Conservation (phyloP, 2,888 invertebrate species). For the Slavum lentiscoides region DNA sequence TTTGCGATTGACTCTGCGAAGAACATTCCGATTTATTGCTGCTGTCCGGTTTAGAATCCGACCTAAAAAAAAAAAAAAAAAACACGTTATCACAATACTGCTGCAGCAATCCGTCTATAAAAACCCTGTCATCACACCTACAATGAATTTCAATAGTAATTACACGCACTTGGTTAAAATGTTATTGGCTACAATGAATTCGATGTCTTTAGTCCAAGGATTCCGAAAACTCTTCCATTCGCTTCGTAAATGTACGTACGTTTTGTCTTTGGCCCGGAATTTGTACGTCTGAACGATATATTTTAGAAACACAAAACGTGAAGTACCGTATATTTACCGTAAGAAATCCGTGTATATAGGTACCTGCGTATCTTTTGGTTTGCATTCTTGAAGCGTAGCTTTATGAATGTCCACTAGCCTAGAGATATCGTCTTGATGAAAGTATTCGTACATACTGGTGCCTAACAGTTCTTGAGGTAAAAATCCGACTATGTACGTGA, state of each 20-base stretch:
- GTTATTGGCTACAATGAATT: constrained; percentile 61
- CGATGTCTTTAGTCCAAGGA: constrained; percentile 95
- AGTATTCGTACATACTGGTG: constrained; percentile 91
- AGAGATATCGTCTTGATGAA: constrained; percentile 78
- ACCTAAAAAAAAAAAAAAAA: neutral
- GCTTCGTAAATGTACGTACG: constrained; percentile 74
- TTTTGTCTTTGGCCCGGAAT: constrained; percentile 79
- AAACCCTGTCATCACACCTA: neutral
- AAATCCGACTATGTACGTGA: constrained; percentile 85
- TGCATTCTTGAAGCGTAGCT: constrained; percentile 70
- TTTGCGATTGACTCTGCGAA: constrained; percentile 39
- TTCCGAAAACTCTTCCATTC: constrained; percentile 88
- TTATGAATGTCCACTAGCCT: constrained; percentile 83
- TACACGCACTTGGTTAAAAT: constrained; percentile 29
- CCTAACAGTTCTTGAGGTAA: constrained; percentile 90
- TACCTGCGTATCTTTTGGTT: constrained; percentile 69
- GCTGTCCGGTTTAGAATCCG: constrained; percentile 25
- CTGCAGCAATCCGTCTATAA: neutral
- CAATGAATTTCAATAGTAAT: neutral
- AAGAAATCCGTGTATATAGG: neutral
- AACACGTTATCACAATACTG: neutral
- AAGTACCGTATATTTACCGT: neutral
- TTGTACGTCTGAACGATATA: constrained; percentile 67
- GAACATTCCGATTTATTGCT: constrained; percentile 47
- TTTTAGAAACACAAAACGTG: neutral